Evolutionary conservation across 2,113 vertebrate species (phyloP).

Genomic region (Ondatra zibethicus): DNA sequence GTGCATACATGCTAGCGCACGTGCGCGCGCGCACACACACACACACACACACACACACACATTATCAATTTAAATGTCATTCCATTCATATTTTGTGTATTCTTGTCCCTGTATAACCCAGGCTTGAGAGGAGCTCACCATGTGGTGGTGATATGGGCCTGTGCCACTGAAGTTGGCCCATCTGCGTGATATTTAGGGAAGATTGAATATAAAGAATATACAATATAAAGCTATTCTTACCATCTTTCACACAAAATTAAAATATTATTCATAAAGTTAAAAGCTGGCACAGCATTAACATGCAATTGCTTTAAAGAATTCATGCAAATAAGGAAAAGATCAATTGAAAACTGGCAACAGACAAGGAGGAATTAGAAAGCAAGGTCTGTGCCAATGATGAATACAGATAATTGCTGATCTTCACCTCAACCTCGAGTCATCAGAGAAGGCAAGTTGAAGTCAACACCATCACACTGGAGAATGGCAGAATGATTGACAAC

Average conservation of each 20-base stretch:
- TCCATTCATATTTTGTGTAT: neutral
- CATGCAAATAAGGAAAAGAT: neutral
- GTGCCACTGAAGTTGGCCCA: too few relatives aligned
- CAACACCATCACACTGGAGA: neutral
- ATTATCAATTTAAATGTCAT: neutral
- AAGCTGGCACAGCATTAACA: neutral
- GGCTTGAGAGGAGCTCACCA: neutral
- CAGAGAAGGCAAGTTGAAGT: neutral
- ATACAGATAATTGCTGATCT: neutral
- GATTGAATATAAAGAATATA: neutral
- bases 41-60: neutral
- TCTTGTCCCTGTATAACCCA: neutral
- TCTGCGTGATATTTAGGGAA: neutral
- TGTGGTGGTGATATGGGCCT: neutral
- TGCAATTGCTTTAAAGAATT: neutral
- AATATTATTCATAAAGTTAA: constrained; percentile 18
- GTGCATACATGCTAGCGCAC: too few relatives aligned
- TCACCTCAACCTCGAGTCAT: neutral
- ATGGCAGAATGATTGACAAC: neutral
- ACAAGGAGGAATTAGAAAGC: neutral
- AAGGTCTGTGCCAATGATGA: neutral
- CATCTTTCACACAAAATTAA: constrained; percentile 42
- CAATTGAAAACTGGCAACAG: neutral
- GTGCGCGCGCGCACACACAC: too few relatives aligned
- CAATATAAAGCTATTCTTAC: neutral